Conservation (phyloP, 2,113 vertebrate species). For the Turdus rufiventris region DNA sequence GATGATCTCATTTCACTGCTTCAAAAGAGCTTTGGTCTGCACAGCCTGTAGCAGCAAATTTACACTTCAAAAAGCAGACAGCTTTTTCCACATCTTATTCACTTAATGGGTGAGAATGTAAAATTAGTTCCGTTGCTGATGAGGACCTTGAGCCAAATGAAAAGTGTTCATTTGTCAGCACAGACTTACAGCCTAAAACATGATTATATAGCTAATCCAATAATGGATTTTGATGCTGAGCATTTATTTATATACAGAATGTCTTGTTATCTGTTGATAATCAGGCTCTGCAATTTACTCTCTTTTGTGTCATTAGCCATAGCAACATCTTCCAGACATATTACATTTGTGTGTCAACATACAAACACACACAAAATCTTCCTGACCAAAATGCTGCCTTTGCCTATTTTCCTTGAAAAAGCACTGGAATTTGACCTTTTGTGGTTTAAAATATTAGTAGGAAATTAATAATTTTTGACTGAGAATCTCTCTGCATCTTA, state of each 20-base stretch:
- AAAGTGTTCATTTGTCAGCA: slow-evolving; percentile 88
- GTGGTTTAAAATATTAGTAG: slow-evolving; percentile 56
- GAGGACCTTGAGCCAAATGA: slow-evolving; percentile 86
- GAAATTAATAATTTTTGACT: slow-evolving; percentile 43
- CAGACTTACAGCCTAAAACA: slow-evolving; percentile 82
- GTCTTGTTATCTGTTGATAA: slow-evolving; percentile 85
- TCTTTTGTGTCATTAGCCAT: slow-evolving; percentile 77
- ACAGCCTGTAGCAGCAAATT: slow-evolving; percentile 85
- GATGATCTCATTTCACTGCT: slow-evolving; percentile 84
- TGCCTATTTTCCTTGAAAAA: slow-evolving; percentile 35
- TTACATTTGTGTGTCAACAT: slow-evolving; percentile 71
- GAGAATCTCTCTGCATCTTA: neutral
- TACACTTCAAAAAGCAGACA: slow-evolving; percentile 87
- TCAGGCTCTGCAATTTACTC: slow-evolving; percentile 82
- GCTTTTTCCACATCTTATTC: slow-evolving; percentile 86
- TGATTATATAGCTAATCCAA: slow-evolving; percentile 87
- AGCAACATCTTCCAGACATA: slow-evolving; percentile 75
- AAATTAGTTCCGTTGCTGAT: slow-evolving; percentile 87
- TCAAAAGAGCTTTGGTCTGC: slow-evolving; percentile 86
- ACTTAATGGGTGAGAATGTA: slow-evolving; percentile 87
- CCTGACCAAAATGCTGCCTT: slow-evolving; percentile 61
- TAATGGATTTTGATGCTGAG: slow-evolving; percentile 82
- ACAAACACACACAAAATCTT: slow-evolving; percentile 65
- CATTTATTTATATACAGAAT: slow-evolving; percentile 84
- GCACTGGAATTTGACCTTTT: slow-evolving; percentile 18